Percentiles rank a stretch among this genome's conserved stretches.
phyloP scores from a whole-genome alignment of 2,888 invertebrate species.

The Amorpha juglandis region DNA sequence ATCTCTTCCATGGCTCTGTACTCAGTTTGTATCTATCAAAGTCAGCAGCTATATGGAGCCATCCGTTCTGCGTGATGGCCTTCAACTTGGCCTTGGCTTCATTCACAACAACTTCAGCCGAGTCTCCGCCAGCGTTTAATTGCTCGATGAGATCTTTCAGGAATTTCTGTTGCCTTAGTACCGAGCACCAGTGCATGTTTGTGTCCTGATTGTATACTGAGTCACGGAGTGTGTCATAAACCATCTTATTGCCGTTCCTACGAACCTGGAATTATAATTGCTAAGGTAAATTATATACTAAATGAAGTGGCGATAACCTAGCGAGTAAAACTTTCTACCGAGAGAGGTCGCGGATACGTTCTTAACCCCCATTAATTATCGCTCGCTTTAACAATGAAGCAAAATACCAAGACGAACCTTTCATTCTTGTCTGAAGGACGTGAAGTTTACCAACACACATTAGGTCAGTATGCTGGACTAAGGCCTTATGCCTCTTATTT shows the following conservation, averaged over 20 bases:
- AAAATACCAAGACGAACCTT: too few species aligned
- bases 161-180: conserved; percentile 91
- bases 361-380: too few species aligned
- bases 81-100: conserved; percentile 85
- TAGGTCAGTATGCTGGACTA: too few species aligned
- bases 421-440: too few species aligned
- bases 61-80: conserved; percentile 82
- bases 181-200: conserved; percentile 88
- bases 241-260: conserved; percentile 87
- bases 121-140: conserved; percentile 78
- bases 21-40: conserved; percentile 85
- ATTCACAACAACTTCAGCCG: conserved; percentile 69
- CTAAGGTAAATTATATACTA: background rate
- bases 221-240: conserved; percentile 72
- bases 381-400: too few species aligned
- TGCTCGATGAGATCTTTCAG: conserved; percentile 87
- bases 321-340: too few species aligned
- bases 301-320: background rate
- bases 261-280: conserved; percentile 56
- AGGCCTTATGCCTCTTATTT: too few species aligned
- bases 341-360: too few species aligned
- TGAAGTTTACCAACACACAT: too few species aligned
- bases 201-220: conserved; percentile 83
- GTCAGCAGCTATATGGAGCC: conserved; percentile 89
- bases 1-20: conserved; percentile 81